These are phyloP conservation scores for Chelonus insularis DNA, from an alignment of 1,140 invertebrate species.

Conservation along the genomic window DNA sequence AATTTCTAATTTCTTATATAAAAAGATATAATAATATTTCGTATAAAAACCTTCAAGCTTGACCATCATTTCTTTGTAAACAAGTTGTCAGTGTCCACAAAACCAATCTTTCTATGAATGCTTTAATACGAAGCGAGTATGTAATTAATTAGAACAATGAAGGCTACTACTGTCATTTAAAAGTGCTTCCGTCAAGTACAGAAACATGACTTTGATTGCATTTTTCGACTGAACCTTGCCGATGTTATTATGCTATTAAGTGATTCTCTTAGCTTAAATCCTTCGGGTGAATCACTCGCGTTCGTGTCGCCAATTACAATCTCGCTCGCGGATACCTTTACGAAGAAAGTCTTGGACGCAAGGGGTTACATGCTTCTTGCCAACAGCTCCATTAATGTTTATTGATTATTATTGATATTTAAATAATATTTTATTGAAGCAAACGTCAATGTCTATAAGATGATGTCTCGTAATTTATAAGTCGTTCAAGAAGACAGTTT, in stretches of 20 bases:
- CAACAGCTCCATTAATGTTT: conserved; percentile 20
- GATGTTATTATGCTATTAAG: conserved; percentile 46
- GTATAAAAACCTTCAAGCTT: too few relatives aligned
- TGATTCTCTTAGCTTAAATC: conserved; percentile 51
- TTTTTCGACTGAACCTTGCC: conserved; percentile 27
- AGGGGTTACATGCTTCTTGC: conserved; percentile 11
- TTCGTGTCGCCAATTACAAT: background rate
- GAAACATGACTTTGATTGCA: conserved; percentile 43
- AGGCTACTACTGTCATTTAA: too few relatives aligned
- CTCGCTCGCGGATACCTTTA: background rate
- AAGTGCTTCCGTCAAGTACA: conserved; percentile 48
- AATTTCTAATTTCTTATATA: background rate
- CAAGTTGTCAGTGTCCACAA: background rate
- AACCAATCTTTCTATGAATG: background rate
- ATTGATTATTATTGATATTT: too few relatives aligned
- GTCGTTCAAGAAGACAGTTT: too few relatives aligned
- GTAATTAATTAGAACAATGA: too few relatives aligned
- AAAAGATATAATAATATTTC: background rate
- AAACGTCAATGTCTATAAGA: too few relatives aligned
- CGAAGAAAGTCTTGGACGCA: conserved; percentile 11
- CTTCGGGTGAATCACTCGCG: conserved; percentile 38
- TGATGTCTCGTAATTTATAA: too few relatives aligned
- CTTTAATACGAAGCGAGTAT: background rate
- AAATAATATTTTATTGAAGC: background rate
- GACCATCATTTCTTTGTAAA: too few relatives aligned